These are phyloP conservation scores for Arge pagana DNA, from an alignment of 2,888 invertebrate genomes.

Conservation along the genomic window DNA sequence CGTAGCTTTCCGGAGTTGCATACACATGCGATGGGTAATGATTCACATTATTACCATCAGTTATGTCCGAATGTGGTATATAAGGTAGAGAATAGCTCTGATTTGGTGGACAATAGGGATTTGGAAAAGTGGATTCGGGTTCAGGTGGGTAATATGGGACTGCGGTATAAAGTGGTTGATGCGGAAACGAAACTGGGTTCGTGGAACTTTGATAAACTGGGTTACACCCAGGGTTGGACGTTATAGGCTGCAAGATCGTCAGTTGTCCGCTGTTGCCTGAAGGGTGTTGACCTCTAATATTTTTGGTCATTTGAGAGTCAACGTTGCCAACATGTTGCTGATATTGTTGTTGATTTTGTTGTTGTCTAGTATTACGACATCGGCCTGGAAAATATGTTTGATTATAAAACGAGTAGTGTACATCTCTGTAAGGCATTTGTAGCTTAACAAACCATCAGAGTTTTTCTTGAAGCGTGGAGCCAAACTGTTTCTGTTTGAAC, in stretches of 20 bases:
- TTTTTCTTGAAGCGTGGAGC: slow-evolving; percentile 43
- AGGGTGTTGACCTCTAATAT: background rate
- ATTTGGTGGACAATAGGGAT: slow-evolving; percentile 35
- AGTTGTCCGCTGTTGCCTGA: background rate
- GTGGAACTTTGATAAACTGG: slow-evolving; percentile 33
- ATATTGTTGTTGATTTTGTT: slow-evolving; percentile 16
- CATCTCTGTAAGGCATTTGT: too few species aligned
- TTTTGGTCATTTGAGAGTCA: slow-evolving; percentile 6
- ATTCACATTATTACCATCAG: slow-evolving; percentile 32
- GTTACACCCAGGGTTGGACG: slow-evolving; percentile 22
- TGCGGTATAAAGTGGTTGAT: slow-evolving; percentile 37
- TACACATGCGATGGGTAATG: slow-evolving; percentile 33
- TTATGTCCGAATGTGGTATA: slow-evolving; percentile 37
- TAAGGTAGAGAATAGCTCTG: slow-evolving; percentile 39
- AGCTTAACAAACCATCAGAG: slow-evolving; percentile 36
- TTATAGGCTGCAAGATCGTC: background rate
- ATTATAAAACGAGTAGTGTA: background rate
- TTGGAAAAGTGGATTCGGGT: slow-evolving; percentile 32
- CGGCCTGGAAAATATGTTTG: slow-evolving; percentile 3
- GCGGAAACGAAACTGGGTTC: slow-evolving; percentile 35
- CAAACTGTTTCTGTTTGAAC: slow-evolving; percentile 28
- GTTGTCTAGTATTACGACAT: slow-evolving; percentile 13
- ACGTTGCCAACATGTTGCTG: slow-evolving; percentile 6
- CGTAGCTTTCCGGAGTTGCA: slow-evolving; percentile 33
- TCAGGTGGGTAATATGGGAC: slow-evolving; percentile 38